Evolutionary conservation across 2,888 invertebrate genomes (phyloP).

Genomic region (Agrochola macilenta): DNA sequence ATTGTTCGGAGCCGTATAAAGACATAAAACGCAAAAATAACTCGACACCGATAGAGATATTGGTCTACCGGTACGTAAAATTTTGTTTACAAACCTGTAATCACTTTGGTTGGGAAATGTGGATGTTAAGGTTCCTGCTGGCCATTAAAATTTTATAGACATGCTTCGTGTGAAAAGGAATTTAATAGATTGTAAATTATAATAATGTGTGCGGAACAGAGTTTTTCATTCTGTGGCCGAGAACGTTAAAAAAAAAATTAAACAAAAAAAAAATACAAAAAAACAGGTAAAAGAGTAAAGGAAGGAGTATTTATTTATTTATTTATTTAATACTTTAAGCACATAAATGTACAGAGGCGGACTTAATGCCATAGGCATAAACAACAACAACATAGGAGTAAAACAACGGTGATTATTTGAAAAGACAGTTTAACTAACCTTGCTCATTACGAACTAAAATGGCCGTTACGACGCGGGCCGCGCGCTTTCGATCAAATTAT

Average conservation of each 20-base stretch:
- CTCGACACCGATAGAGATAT: slow-evolving; percentile 65
- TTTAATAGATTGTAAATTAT: slow-evolving; percentile 57
- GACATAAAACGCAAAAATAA: slow-evolving; percentile 69
- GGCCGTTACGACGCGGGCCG: slow-evolving; percentile 75
- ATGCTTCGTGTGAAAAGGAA: slow-evolving; percentile 20
- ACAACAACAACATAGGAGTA: too few relatives aligned
- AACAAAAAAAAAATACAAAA: too few relatives aligned
- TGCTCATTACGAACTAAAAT: slow-evolving; percentile 74
- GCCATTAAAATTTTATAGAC: slow-evolving; percentile 59
- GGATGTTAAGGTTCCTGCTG: slow-evolving; percentile 40
- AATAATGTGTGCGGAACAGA: slow-evolving; percentile 33
- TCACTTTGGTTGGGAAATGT: slow-evolving; percentile 54
- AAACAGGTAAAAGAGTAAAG: background rate
- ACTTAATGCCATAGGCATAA: too few relatives aligned
- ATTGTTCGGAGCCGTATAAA: slow-evolving; percentile 68
- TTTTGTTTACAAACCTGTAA: slow-evolving; percentile 62
- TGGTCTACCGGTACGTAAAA: slow-evolving; percentile 63
- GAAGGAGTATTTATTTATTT: too few relatives aligned
- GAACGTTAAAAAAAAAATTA: background rate
- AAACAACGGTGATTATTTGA: slow-evolving; percentile 57
- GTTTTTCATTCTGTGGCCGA: slow-evolving; percentile 11
- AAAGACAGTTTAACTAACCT: slow-evolving; percentile 61
- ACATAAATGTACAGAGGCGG: too few relatives aligned
- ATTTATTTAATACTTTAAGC: too few relatives aligned
- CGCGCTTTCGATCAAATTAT: slow-evolving; percentile 88